These are phyloP conservation scores for Zaprionus gabonicus DNA, from an alignment of 1,140 invertebrate species.

Conservation along the genomic window DNA sequence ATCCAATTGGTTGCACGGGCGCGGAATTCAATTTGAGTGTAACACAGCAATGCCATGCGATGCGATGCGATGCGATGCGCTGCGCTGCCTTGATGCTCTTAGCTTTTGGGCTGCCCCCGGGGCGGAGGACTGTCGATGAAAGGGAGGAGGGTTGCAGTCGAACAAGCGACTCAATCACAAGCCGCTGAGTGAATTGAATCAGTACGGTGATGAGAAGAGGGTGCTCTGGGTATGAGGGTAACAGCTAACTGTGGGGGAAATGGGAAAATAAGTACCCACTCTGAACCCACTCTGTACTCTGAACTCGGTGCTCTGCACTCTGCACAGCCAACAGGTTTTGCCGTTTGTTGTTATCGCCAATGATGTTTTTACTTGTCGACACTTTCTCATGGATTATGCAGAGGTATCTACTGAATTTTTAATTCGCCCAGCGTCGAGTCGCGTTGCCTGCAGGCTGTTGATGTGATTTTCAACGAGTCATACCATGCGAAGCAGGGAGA, in stretches of 20 bases:
- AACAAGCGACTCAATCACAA: slow-evolving; percentile 78
- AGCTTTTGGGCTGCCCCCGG: slow-evolving; percentile 34
- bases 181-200: slow-evolving; percentile 43
- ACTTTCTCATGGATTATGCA: slow-evolving; percentile 84
- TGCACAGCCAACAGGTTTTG: slow-evolving; percentile 67
- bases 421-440: slow-evolving; percentile 73
- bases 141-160: slow-evolving; percentile 42
- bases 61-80: slow-evolving; percentile 15
- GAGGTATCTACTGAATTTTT: slow-evolving; percentile 81
- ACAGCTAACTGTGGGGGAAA: slow-evolving; percentile 27
- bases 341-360: slow-evolving; percentile 68
- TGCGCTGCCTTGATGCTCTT: slow-evolving; percentile 36
- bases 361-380: slow-evolving; percentile 84
- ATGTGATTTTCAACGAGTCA: slow-evolving; percentile 53
- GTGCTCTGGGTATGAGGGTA: background rate
- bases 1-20: slow-evolving; percentile 78
- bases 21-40: slow-evolving; percentile 71
- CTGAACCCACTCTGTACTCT: slow-evolving; percentile 4
- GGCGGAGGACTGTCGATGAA: slow-evolving; percentile 3
- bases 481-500: slow-evolving; percentile 13
- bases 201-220: background rate
- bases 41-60: slow-evolving; percentile 27
- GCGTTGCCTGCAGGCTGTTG: slow-evolving; percentile 50
- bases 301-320: slow-evolving; percentile 13
- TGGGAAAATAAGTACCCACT: slow-evolving; percentile 16